Base-by-base conservation (phyloP, 2,797 vertebrate genomes). In the Crocidura indochinensis region DNA sequence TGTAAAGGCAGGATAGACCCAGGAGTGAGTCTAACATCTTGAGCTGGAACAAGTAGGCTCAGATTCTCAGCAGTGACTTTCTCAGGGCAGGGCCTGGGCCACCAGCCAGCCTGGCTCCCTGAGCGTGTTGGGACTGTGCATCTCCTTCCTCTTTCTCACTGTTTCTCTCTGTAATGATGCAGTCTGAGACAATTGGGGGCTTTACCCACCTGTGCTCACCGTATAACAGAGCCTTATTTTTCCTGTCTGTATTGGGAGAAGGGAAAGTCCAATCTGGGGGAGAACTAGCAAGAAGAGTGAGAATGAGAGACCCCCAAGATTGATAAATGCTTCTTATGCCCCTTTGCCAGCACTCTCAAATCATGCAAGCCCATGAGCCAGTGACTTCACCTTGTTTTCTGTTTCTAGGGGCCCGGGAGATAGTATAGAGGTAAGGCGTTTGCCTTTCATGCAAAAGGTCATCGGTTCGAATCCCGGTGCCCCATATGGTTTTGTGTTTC, bases 221-320 rank as follows among this genome's bases (percentile, higher is more conserved):
- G 6, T 15, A 6, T 72, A 53, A n/a, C 6, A 56, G 65, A 71
- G 68, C 17, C 60, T 87, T 17, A 17, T 92, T 77, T 86, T 88
- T 86, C 56, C 64, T 81, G 7, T 74, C 22, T 74, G 24, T 75
- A 29, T 51, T 14, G 44, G 64, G 69, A 27, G 29, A 67, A 29
- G 62, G 44, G 51, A 84, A 80, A 88, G 76, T 69, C 53, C 56
- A 38, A 11, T n/a, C 2, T 64, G 20, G 17, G 72, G 62, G 64
- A 44, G 73, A 87, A 27, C 60, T 65, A 29, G 68, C 53, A 85
- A 88, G 86, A 77, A 12, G 62, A 5, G 24, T 78, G 81, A 89
- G 65, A 49, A 73, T 56, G 93, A 92, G 95, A 94, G 81, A 81
- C 77, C 74, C 91, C 88, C 62, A 84, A 84, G 91, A 89, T 3